Evolutionary conservation across 2,888 invertebrate species (phyloP).

Genomic region (Alloscopus bannaensis): DNA sequence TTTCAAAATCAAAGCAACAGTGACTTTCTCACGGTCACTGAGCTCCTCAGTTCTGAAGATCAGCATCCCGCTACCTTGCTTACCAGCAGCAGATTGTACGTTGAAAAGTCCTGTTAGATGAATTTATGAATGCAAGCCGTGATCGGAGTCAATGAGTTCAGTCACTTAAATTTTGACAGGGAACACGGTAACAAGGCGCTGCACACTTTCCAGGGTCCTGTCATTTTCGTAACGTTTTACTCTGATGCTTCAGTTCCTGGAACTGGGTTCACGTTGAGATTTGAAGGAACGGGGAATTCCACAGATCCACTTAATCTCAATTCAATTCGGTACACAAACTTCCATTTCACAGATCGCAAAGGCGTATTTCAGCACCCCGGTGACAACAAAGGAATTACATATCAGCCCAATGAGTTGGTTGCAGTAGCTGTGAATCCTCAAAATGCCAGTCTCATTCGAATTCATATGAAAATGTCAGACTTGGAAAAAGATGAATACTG

Average conservation of each 20-base stretch:
- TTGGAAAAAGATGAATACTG: constrained; percentile 63
- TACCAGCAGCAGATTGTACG: constrained; percentile 61
- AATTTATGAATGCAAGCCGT: background rate
- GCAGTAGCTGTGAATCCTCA: constrained; percentile 58
- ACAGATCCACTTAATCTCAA: constrained; percentile 28
- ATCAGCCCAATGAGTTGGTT: constrained; percentile 61
- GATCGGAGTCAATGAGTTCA: background rate
- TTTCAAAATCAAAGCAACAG: constrained; percentile 64
- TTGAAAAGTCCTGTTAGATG: background rate
- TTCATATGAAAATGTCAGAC: constrained; percentile 44
- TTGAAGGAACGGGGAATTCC: constrained; percentile 54
- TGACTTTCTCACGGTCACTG: constrained; percentile 62
- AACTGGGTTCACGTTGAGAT: constrained; percentile 62
- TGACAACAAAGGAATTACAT: constrained; percentile 18
- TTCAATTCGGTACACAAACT: constrained; percentile 50
- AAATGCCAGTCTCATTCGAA: constrained; percentile 15
- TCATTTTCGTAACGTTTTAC: constrained; percentile 60
- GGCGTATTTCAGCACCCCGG: constrained; percentile 48
- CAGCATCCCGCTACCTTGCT: constrained; percentile 40
- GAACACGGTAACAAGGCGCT: constrained; percentile 51
- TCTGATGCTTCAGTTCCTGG: constrained; percentile 46
- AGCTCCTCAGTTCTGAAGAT: constrained; percentile 53
- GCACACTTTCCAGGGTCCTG: constrained; percentile 60
- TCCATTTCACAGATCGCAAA: constrained; percentile 28
- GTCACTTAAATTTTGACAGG: constrained; percentile 16